These are phyloP conservation scores for Luperina nickerlii DNA, from an alignment of 2,888 invertebrate genomes.

Conservation along the genomic window DNA sequence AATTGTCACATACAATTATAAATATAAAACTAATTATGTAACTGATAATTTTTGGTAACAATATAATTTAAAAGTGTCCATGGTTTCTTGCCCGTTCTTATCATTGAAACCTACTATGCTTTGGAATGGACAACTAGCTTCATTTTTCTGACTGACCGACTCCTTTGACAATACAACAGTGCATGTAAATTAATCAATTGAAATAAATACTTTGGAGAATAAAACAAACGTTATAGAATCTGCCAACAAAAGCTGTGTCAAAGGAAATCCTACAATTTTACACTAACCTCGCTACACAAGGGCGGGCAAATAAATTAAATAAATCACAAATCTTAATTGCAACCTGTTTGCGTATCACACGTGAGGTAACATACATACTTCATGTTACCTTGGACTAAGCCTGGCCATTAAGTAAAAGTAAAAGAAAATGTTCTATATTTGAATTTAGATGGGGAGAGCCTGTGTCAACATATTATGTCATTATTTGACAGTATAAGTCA, in stretches of 20 bases:
- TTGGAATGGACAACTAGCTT: background rate
- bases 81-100: background rate
- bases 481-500: no score
- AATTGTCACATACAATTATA: no score
- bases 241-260: background rate
- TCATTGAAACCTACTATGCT: background rate
- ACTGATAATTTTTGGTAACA: no score
- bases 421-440: slow-evolving; percentile 4
- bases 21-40: no score
- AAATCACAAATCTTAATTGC: slow-evolving; percentile 24
- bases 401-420: slow-evolving; percentile 16
- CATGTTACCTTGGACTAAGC: background rate
- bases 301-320: no score
- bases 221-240: background rate
- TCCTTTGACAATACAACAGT: background rate
- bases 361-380: slow-evolving; percentile 7
- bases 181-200: background rate
- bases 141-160: background rate
- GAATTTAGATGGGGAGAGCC: background rate
- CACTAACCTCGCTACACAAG: slow-evolving; percentile 2
- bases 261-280: background rate
- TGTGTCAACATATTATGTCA: no score
- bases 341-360: slow-evolving; percentile 16
- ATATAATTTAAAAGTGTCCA: no score
- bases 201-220: background rate